These are phyloP conservation scores for Chelonoidis abingdonii DNA, from an alignment of 2,113 vertebrate genomes.

Conservation along the genomic window DNA sequence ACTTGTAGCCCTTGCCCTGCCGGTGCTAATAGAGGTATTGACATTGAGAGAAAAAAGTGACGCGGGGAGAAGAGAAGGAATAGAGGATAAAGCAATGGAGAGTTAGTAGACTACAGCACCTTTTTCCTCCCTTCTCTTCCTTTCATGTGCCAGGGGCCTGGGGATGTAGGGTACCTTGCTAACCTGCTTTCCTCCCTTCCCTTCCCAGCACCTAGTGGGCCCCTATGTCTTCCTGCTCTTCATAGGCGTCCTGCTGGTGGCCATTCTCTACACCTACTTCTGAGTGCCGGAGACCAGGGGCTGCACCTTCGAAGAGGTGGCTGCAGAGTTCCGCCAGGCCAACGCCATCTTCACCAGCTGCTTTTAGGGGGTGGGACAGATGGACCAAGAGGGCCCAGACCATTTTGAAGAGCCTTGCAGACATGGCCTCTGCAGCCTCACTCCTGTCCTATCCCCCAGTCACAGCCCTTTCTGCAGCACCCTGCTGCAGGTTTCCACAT, in stretches of 20 bases:
- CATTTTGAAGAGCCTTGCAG: not conserved
- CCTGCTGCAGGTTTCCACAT: not conserved
- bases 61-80: not conserved
- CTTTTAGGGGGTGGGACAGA: not conserved
- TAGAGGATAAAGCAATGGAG: not conserved
- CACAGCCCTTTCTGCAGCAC: not conserved
- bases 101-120: not conserved
- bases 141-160: not conserved
- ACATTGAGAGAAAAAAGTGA: not conserved
- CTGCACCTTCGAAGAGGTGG: conserved; percentile 84
- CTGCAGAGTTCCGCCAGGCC: conserved; percentile 74
- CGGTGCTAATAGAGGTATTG: not conserved
- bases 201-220: conserved; percentile 71
- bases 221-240: conserved; percentile 87
- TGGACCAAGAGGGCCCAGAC: too few relatives aligned
- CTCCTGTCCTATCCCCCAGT: not conserved
- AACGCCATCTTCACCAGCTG: conserved; percentile 36
- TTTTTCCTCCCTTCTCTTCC: not conserved
- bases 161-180: not conserved
- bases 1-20: not conserved
- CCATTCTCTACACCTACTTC: conserved; percentile 86
- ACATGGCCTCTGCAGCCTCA: not conserved
- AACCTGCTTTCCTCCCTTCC: not conserved
- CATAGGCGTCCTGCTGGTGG: conserved; percentile 75
- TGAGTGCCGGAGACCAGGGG: conserved; percentile 85